Percentiles rank a stretch among this genome's conserved stretches.
Conservation (phyloP, 2,113 vertebrate genomes). For the Telmatochromis brachygnathus region DNA sequence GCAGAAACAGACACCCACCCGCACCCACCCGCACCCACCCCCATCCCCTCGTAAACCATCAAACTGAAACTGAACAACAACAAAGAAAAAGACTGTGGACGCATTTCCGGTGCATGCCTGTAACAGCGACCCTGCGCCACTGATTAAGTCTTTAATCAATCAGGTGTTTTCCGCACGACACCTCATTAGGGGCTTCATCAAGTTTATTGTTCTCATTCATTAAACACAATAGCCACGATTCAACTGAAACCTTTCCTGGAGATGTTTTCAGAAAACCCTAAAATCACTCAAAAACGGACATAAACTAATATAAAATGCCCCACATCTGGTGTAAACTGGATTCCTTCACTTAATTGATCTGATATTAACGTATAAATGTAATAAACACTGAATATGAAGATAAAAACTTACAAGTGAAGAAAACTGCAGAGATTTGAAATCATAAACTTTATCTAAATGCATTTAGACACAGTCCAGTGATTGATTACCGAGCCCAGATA, state of each 20-base stretch:
- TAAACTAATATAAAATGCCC: not conserved
- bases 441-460: not conserved
- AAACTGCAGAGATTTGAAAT: not conserved
- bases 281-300: not conserved
- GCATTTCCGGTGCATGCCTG: rapidly evolving
- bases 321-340: not conserved
- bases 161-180: not conserved
- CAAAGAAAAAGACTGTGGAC: not conserved
- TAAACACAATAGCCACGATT: not conserved
- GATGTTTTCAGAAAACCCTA: not conserved
- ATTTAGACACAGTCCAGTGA: not conserved
- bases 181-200: not conserved
- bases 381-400: not conserved
- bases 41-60: not conserved
- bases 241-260: not conserved
- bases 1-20: not conserved
- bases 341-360: not conserved
- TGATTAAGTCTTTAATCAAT: not conserved
- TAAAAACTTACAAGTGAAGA: not conserved
- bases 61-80: not conserved
- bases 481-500: not conserved
- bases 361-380: not conserved
- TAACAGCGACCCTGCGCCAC: not conserved
- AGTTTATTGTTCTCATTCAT: not conserved
- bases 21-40: rapidly evolving